These are phyloP conservation scores for Cossypha dichroa DNA, from an alignment of 2,797 vertebrate species.

Conservation along the genomic window DNA sequence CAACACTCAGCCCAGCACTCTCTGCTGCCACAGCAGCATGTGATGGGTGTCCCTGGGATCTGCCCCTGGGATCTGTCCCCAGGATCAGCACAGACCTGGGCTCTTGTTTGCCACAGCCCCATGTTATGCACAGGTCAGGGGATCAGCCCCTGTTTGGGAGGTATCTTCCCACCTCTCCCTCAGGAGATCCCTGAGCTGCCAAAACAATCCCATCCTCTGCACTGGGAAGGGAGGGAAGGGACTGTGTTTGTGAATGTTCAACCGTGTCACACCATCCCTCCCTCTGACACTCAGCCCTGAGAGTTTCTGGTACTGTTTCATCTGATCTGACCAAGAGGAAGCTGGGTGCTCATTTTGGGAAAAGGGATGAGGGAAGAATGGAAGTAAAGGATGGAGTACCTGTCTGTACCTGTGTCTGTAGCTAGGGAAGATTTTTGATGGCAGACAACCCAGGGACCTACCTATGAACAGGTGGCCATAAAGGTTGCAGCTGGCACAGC, in stretches of 20 bases:
- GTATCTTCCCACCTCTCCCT: not conserved
- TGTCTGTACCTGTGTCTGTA: not conserved
- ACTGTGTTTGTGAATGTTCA: not conserved
- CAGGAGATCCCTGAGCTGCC: not conserved
- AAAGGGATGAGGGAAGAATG: not conserved
- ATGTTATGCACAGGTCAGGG: fast-evolving
- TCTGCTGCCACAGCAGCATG: not conserved
- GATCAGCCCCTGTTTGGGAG: not conserved
- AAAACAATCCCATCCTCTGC: not conserved
- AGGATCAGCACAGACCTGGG: fast-evolving
- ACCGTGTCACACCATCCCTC: not conserved
- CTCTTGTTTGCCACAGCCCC: not conserved
- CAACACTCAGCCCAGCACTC: not conserved
- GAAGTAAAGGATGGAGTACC: not conserved
- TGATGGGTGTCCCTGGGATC: not conserved
- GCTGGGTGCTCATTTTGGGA: not conserved
- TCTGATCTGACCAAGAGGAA: not conserved
- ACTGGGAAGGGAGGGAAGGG: not conserved
- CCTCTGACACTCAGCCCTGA: not conserved
- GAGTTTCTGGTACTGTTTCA: not conserved
- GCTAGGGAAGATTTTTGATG: not conserved
- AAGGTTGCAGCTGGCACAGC: not conserved
- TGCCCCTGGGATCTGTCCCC: not conserved
- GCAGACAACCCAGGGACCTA: not conserved
- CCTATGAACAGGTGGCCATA: not conserved